Percentiles rank a stretch among this genome's conserved stretches.
Evolutionary conservation across 35 echinoderm and acorn worm genomes (phyloP).

Genomic region (Strongylocentrotus purpuratus): DNA sequence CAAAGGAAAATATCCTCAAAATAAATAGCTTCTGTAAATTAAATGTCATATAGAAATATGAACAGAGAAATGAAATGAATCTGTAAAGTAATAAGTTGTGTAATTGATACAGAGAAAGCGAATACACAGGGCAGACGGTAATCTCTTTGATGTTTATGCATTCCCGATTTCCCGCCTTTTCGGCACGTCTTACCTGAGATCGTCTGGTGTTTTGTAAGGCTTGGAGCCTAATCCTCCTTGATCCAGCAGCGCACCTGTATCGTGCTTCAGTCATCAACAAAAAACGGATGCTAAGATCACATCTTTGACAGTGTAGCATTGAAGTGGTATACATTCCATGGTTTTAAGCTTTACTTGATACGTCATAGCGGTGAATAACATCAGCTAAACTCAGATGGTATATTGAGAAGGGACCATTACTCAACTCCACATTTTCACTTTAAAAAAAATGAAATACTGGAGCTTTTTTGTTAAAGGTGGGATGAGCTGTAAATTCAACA

Average conservation of each 20-base stretch:
- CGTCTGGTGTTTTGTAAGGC: not conserved
- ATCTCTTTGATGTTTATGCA: constrained; percentile 6
- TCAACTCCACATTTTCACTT: not conserved
- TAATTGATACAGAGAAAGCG: constrained; percentile 27
- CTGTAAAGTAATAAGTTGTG: not conserved
- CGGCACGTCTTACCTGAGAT: not conserved
- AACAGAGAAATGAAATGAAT: not conserved
- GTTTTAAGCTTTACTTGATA: not conserved
- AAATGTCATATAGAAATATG: not conserved
- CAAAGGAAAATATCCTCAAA: no score
- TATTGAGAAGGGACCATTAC: not conserved
- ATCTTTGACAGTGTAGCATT: not conserved
- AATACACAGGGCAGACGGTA: not conserved
- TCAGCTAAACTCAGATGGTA: not conserved
- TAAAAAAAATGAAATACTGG: not conserved
- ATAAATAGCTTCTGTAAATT: not conserved
- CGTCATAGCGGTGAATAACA: not conserved
- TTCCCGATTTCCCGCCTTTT: not conserved
- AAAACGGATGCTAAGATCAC: not conserved
- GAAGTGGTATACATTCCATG: not conserved
- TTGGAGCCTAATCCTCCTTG: not conserved
- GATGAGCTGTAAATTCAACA: not conserved
- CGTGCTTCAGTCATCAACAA: not conserved
- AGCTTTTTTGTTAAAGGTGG: not conserved
- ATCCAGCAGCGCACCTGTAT: not conserved